These are phyloP conservation scores for Luperina testacea DNA, from an alignment of 2,888 invertebrate genomes.

Conservation along the genomic window DNA sequence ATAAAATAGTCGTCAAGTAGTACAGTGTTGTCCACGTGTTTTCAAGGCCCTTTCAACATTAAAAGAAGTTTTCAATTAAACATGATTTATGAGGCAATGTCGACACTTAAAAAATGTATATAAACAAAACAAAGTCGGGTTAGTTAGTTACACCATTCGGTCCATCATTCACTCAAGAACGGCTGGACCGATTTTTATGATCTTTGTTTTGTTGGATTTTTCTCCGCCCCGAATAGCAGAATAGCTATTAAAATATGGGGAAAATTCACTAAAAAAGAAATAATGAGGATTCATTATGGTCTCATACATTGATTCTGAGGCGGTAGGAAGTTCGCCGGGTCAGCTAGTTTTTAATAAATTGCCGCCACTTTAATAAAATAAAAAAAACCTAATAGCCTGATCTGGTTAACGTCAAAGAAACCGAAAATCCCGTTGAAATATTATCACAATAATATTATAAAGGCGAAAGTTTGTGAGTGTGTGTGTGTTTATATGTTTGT, in stretches of 20 bases:
- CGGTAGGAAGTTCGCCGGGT: too few relatives aligned
- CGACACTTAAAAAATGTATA: background rate
- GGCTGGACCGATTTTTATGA: too few relatives aligned
- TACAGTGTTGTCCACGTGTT: background rate
- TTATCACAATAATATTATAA: too few relatives aligned
- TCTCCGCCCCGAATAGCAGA: background rate
- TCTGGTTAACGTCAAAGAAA: constrained; percentile 28
- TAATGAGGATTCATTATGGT: too few relatives aligned
- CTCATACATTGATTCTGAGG: too few relatives aligned
- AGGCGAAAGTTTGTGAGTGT: too few relatives aligned
- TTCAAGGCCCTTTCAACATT: background rate
- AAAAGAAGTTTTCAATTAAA: background rate
- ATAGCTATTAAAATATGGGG: background rate
- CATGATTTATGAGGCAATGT: background rate
- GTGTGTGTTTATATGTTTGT: too few relatives aligned
- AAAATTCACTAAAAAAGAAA: too few relatives aligned
- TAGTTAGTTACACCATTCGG: too few relatives aligned
- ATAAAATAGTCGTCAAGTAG: background rate
- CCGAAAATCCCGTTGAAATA: background rate
- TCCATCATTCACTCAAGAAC: too few relatives aligned
- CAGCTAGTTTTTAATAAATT: background rate
- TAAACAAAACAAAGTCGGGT: too few relatives aligned
- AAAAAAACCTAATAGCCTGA: background rate
- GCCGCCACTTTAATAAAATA: constrained; percentile 2
- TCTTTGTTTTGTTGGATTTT: background rate